Base-by-base conservation (phyloP, 1,140 invertebrate species). In the Dryas iulia region DNA sequence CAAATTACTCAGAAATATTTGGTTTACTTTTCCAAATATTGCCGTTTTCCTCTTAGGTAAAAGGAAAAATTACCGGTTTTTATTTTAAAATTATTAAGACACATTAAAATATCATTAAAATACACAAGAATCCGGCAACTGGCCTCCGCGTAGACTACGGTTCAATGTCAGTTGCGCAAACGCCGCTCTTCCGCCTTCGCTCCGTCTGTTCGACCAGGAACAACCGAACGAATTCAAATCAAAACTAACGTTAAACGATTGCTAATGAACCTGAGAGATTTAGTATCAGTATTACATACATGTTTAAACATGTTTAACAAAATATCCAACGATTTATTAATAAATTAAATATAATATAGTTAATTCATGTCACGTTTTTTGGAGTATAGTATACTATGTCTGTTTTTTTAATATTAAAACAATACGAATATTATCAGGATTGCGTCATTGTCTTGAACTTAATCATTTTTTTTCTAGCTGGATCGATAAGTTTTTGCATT, bases 111-210 rank as follows among this genome's bases (percentile, higher is more conserved):
- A 58, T 62, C 62, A 70, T 71, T 69, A 69, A 69, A 63, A 70
- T 70, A 67, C 56, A 67, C 72, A 78, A 85, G 81, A 90, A 82
- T 87, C 79, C 78, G 85, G 82, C 82, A 76, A 69, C 69, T 71
- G 88, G 81, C 85, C 84, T 89, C 85, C 74, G 71, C 77, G 77
- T 79, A 76, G 80, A 81, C 72, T 71, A 70, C 78, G 73, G 79
- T 89, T 90, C 89, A 91, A 91, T 91, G 89, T 89, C 87, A 87
- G 84, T 90, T 91, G 85, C 87, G 89, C 84, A 91, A 90, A 82
- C 86, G 85, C 72, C 70, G 67, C 73, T 87, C 86, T 90, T 91
- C 87, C 89, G 87, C 85, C 81, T 89, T 85, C 82, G 73, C 69
- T 70, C 70, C 60, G 73, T 72, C 71, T 53, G 39, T 72, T 78